phyloP scores from a whole-genome alignment of 2,113 vertebrate genomes.

The Neomonachus schauinslandi region DNA sequence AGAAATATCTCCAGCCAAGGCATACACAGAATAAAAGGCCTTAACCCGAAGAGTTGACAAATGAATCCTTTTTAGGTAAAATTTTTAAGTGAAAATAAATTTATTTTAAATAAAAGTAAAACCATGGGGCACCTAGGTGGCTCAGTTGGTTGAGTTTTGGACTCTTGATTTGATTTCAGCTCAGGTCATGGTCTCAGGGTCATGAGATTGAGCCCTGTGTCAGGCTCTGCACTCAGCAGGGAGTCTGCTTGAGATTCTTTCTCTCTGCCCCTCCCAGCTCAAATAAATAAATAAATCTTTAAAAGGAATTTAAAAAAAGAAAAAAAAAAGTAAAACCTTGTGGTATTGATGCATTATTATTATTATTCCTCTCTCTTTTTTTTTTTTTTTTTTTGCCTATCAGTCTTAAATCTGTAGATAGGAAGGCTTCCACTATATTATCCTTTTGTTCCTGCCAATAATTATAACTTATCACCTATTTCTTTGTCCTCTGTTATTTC shows the following conservation, averaged over 20 bases:
- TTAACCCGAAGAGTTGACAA: neutral
- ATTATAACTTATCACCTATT: neutral
- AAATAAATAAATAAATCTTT: neutral
- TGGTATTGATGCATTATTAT: neutral
- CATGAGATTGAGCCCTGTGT: neutral
- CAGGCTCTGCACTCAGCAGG: neutral
- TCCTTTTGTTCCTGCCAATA: neutral
- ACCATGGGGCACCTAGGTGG: neutral
- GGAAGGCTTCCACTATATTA: rapidly evolving
- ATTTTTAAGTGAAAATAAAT: neutral
- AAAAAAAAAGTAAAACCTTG: neutral
- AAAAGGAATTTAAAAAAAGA: neutral
- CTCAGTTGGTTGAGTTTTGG: neutral
- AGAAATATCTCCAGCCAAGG: neutral
- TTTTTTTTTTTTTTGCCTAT: neutral
- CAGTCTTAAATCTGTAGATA: neutral
- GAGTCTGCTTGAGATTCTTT: neutral
- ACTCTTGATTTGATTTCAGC: neutral
- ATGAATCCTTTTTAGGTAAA: neutral
- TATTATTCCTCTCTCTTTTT: no score
- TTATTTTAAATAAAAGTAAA: neutral
- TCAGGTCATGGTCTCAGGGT: neutral
- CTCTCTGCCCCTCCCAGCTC: neutral
- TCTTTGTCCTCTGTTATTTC: neutral
- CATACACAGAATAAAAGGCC: neutral